Evolutionary conservation across 2,797 vertebrate species (phyloP).

Genomic region (Tadarida brasiliensis): DNA sequence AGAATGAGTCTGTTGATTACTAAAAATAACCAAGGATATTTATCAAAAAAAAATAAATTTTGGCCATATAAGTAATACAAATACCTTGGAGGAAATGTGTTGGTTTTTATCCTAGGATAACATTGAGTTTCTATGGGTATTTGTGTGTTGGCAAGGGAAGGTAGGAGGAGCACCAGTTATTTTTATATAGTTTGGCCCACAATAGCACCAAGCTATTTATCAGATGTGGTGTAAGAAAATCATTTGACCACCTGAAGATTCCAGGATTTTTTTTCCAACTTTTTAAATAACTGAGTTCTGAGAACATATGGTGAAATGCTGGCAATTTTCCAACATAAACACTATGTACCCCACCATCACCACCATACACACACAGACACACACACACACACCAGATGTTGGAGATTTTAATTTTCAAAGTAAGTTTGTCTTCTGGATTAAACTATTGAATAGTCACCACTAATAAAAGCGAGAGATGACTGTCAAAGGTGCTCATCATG

Average conservation of each 20-base stretch:
- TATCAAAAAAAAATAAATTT: constrained; percentile 79
- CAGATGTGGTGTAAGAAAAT: constrained; percentile 60
- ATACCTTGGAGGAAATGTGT: constrained; percentile 78
- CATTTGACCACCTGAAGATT: constrained; percentile 4
- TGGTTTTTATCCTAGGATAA: constrained; percentile 82
- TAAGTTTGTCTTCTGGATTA: background rate
- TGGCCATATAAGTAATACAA: constrained; percentile 77
- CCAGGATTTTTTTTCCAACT: constrained; percentile 18
- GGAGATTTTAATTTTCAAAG: constrained; percentile 3
- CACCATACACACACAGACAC: too few relatives aligned
- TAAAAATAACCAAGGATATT: constrained; percentile 81
- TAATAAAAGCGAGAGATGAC: background rate
- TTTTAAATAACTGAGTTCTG: constrained; percentile 39
- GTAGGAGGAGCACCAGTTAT: constrained; percentile 43
- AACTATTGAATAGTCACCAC: background rate
- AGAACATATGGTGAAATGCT: background rate
- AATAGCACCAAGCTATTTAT: constrained; percentile 74
- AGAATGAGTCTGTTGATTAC: constrained; percentile 72
- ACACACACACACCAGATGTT: background rate
- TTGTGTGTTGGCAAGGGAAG: constrained; percentile 71
- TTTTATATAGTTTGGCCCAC: constrained; percentile 69
- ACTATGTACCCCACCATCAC: background rate
- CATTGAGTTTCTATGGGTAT: constrained; percentile 79
- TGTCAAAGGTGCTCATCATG: background rate
- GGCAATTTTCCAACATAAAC: background rate